Evolutionary conservation across 2,888 invertebrate genomes (phyloP).

Genomic region (Diaprepes abbreviatus): DNA sequence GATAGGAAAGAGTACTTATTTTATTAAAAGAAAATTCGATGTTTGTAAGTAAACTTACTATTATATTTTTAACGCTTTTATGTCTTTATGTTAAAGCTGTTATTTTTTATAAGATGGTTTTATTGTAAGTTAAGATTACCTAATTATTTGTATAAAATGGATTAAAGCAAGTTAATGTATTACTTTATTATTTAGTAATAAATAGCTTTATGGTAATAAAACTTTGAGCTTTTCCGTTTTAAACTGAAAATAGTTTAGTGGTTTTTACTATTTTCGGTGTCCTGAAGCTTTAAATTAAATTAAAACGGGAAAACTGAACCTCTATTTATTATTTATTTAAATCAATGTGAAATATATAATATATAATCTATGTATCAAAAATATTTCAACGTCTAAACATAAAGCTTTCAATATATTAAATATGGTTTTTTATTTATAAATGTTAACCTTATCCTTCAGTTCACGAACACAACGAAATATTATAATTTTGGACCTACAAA

Average conservation of each 20-base stretch:
- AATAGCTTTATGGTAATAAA: slow-evolving; percentile 55
- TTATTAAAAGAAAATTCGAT: slow-evolving; percentile 41
- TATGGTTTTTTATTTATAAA: slow-evolving; percentile 34
- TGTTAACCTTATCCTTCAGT: too few relatives aligned
- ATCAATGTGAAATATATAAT: slow-evolving; percentile 64
- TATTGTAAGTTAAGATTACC: slow-evolving; percentile 62
- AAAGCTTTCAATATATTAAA: slow-evolving; percentile 64
- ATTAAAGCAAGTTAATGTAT: slow-evolving; percentile 55
- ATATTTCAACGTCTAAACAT: slow-evolving; percentile 58
- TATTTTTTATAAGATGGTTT: slow-evolving; percentile 56
- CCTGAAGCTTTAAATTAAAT: slow-evolving; percentile 32
- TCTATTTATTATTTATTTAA: slow-evolving; percentile 59
- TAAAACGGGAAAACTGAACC: slow-evolving; percentile 49
- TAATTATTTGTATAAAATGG: slow-evolving; percentile 62
- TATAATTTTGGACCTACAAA: too few relatives aligned
- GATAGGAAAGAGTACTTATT: slow-evolving; percentile 53
- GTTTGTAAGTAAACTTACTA: slow-evolving; percentile 53
- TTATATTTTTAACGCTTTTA: slow-evolving; percentile 52
- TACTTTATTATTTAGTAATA: slow-evolving; percentile 52
- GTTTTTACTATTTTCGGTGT: slow-evolving; percentile 57
- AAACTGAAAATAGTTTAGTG: slow-evolving; percentile 58
- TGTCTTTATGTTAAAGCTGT: slow-evolving; percentile 59
- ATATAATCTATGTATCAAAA: slow-evolving; percentile 66
- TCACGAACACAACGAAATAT: too few relatives aligned
- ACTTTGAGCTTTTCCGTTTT: slow-evolving; percentile 38